Percentiles rank a stretch among this genome's conserved stretches.
Evolutionary conservation across 2,888 invertebrate species (phyloP).

Genomic region (Acleris holmiana): DNA sequence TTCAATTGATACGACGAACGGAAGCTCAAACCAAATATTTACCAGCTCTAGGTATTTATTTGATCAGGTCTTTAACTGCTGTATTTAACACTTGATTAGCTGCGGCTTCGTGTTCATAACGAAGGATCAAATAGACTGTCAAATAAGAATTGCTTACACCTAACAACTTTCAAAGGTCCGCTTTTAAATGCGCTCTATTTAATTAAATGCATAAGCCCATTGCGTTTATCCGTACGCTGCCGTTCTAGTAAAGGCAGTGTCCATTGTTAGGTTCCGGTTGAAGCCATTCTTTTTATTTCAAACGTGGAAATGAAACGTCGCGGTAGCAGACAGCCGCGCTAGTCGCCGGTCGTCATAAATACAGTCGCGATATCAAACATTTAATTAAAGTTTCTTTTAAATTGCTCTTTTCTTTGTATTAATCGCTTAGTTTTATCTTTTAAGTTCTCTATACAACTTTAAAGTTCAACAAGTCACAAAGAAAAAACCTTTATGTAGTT

Average conservation of each 20-base stretch:
- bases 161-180: neutral
- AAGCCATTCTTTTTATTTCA: slow-evolving; percentile 40
- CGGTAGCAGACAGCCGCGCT: slow-evolving; percentile 41
- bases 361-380: slow-evolving; percentile 53
- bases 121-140: neutral
- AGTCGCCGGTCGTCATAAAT: slow-evolving; percentile 53
- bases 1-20: too few relatives aligned
- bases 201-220: slow-evolving; percentile 32
- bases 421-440: slow-evolving; percentile 57
- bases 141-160: neutral
- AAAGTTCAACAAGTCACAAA: slow-evolving; percentile 53
- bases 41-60: too few relatives aligned
- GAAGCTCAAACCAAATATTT: too few relatives aligned
- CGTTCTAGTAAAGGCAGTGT: slow-evolving; percentile 15
- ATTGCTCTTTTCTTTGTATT: slow-evolving; percentile 56
- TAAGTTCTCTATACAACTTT: slow-evolving; percentile 25
- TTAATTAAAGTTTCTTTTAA: slow-evolving; percentile 75
- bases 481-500: neutral
- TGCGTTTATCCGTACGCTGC: slow-evolving; percentile 11
- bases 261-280: slow-evolving; percentile 33
- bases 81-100: too few relatives aligned
- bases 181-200: slow-evolving; percentile 13
- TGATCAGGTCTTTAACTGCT: too few relatives aligned
- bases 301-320: slow-evolving; percentile 55
- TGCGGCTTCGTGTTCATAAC: too few relatives aligned